phyloP scores from a whole-genome alignment of 2,797 vertebrate species.

The Bradypus variegatus region DNA sequence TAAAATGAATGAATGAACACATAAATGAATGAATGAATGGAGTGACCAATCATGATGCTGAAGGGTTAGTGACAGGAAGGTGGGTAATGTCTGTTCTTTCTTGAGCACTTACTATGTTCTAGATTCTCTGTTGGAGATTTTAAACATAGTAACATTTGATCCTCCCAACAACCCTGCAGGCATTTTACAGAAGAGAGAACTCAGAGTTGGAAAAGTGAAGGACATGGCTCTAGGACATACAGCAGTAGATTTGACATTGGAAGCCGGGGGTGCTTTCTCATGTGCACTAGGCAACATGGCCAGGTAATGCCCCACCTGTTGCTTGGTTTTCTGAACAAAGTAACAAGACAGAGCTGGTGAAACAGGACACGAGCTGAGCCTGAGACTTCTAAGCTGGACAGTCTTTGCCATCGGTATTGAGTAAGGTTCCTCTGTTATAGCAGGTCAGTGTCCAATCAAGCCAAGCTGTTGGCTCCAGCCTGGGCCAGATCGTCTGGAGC shows the following conservation, averaged over 20 bases:
- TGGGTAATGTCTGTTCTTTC: neutral
- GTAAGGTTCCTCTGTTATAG: neutral
- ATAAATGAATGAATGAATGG: neutral
- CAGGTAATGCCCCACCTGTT: neutral
- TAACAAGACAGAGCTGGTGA: neutral
- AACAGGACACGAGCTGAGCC: neutral
- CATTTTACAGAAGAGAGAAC: neutral
- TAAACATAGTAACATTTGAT: neutral
- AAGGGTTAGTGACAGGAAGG: neutral
- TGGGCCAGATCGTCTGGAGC: no score
- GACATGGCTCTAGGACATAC: neutral
- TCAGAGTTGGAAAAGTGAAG: neutral
- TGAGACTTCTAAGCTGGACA: neutral
- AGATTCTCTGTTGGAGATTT: neutral
- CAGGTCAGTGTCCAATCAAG: neutral
- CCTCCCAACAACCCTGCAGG: accelerated
- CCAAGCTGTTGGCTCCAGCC: neutral
- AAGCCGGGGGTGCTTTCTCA: neutral
- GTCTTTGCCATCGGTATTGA: neutral
- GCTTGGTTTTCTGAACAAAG: neutral
- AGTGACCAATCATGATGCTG: neutral
- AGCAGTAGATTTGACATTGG: neutral
- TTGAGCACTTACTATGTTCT: neutral
- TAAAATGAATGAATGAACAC: neutral
- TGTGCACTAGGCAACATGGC: neutral